Percentiles rank a stretch among this genome's conserved stretches.
Conservation (phyloP, 1,140 invertebrate genomes). For the Lasioglossum baleicum region DNA sequence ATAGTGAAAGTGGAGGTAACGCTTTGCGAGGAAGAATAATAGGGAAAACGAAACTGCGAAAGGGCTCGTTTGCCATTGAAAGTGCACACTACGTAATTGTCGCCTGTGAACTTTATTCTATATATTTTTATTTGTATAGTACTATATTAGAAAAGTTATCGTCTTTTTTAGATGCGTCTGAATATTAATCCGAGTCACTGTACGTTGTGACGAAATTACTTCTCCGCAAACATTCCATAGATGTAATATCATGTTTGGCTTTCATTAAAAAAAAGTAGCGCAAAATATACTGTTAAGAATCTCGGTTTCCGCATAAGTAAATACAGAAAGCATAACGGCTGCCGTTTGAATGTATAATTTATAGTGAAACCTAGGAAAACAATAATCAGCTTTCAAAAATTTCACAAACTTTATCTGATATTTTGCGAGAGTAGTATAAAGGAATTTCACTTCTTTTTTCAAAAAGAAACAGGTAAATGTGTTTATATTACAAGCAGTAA, state of each 20-base stretch:
- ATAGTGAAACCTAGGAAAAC: slow-evolving; percentile 23
- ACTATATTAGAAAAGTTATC: no score
- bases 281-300: slow-evolving; percentile 11
- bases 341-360: slow-evolving; percentile 10
- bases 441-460: not conserved
- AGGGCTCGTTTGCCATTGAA: slow-evolving; percentile 2
- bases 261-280: not conserved
- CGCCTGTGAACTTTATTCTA: not conserved
- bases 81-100: no score
- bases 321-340: slow-evolving; percentile 17
- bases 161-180: no score
- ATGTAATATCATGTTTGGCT: not conserved
- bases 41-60: not conserved
- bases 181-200: no score
- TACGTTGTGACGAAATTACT: no score
- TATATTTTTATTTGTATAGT: no score
- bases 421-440: no score
- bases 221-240: not conserved
- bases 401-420: not conserved
- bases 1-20: slow-evolving; percentile 25
- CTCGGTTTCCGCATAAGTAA: slow-evolving; percentile 1
- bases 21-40: slow-evolving; percentile 22
- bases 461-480: no score
- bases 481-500: no score
- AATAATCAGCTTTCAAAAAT: slow-evolving; percentile 20